Base-by-base conservation (phyloP, 2,113 vertebrate species). In the Butorides virescens region DNA sequence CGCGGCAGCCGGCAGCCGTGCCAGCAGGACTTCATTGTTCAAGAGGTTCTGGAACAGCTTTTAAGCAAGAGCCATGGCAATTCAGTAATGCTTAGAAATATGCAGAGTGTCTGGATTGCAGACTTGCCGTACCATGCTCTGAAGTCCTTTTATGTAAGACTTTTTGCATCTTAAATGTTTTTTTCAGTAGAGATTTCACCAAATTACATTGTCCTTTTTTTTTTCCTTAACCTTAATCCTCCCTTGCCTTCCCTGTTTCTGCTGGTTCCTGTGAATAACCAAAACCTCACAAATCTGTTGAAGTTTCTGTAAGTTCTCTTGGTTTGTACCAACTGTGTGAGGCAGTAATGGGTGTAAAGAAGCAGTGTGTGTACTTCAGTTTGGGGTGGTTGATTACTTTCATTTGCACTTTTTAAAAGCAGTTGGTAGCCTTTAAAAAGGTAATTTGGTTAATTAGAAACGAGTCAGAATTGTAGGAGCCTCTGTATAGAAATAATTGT, bases 1-100 rank as follows among this genome's bases (percentile, higher is more conserved):
- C 36, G 2, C 16, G 14, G 4, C 50, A 83, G 36, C 27, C 4
- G 6, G 4, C 26, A 46, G 26, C 73, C 0, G 0, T 68, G 44
- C 52, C 44, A 56, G 25, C 17, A 61, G 25, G 14, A 25, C 29
- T 37, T 12, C 13, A 3, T 34, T 66, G 13, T 10, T 49, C 10
- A 8, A 13, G 47, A 58, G 78, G 34, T 42, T 88, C 55, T 90
- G 62, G 34, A 75, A 50, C 16, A 83, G 56, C 47, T 62, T 74
- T 62, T 56, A 25, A 47, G 37, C 27, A 39, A 16, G 20, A 65
- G 70, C 82, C 16, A 0, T 14, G 39, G n/a, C 59, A 47, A 13
- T 34, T 87, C 30, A 44, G 0, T 68, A 26, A 34, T 46, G 18
- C 11, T 47, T 52, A 1, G 29, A 16, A 10, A 14, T 7, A 25